phyloP scores from a whole-genome alignment of 2,888 invertebrate genomes.

The Nysson spinosus region DNA sequence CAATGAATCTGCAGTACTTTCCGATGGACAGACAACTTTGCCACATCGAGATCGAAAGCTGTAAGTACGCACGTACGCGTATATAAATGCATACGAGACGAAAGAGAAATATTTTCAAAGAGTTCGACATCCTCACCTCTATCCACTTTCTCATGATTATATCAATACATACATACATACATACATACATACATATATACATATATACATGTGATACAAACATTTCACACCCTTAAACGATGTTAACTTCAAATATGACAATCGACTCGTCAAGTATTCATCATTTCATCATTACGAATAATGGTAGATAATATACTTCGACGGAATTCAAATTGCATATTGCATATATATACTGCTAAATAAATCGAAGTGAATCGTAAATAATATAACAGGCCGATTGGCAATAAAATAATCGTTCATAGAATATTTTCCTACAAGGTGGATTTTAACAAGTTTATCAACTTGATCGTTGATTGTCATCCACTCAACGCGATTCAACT shows the following conservation, averaged over 20 bases:
- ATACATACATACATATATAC: constrained; percentile 27
- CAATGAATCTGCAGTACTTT: constrained; percentile 97
- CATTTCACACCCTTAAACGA: no score
- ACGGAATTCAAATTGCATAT: no score
- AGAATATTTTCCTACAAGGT: constrained; percentile 2
- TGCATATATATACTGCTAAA: no score
- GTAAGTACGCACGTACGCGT: constrained; percentile 85
- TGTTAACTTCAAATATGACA: no score
- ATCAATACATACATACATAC: constrained; percentile 35
- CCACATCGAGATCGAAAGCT: constrained; percentile 97
- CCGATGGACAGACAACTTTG: constrained; percentile 97
- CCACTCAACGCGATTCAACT: constrained; percentile 42
- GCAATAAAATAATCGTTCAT: constrained; percentile 8
- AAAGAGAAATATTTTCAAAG: constrained; percentile 37
- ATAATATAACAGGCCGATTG: no score
- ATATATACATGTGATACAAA: constrained; percentile 8
- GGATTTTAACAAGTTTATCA: neutral
- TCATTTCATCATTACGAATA: no score
- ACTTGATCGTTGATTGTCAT: constrained; percentile 42
- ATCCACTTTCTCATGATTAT: constrained; percentile 41
- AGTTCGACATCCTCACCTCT: constrained; percentile 49
- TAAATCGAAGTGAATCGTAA: no score
- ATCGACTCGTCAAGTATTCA: no score
- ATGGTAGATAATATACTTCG: no score
- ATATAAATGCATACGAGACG: constrained; percentile 55